Percentiles rank a stretch among this genome's conserved stretches.
phyloP scores from a whole-genome alignment of 2,888 invertebrate species.

The Bombylius major region DNA sequence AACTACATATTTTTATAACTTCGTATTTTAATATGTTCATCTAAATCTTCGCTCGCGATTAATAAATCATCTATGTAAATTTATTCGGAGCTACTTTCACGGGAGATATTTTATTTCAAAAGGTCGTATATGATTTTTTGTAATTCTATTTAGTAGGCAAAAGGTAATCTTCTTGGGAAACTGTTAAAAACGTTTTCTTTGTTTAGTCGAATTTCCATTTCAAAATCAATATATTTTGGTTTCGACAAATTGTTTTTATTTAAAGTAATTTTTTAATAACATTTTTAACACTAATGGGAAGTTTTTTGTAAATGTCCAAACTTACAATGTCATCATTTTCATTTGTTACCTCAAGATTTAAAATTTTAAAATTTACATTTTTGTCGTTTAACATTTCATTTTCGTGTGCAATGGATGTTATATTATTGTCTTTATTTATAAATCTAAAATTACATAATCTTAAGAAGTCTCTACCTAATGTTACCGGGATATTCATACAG shows the following conservation, averaged over 20 bases:
- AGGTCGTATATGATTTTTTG: slow-evolving; percentile 7
- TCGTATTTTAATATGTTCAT: not conserved
- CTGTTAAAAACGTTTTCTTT: slow-evolving; percentile 4
- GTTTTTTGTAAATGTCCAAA: too few species aligned
- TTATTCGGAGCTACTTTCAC: slow-evolving; percentile 3
- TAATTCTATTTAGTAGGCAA: not conserved
- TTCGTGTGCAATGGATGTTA: too few species aligned
- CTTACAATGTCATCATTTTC: too few species aligned
- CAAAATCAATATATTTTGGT: too few species aligned
- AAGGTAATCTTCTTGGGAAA: not conserved
- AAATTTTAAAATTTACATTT: too few species aligned
- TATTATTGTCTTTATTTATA: too few species aligned
- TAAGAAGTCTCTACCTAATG: not conserved
- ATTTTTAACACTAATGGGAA: too few species aligned
- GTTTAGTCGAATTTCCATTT: slow-evolving; percentile 8
- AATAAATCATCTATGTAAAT: slow-evolving; percentile 14
- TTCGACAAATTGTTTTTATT: too few species aligned
- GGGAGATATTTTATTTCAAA: slow-evolving; percentile 5
- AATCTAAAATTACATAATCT: not conserved
- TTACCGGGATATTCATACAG: not conserved
- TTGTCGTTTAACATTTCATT: too few species aligned
- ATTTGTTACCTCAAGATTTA: too few species aligned
- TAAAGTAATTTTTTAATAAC: too few species aligned
- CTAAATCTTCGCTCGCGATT: not conserved
- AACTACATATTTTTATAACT: not conserved